These are phyloP conservation scores for Rafetus swinhoei DNA, from an alignment of 2,113 vertebrate species.

Conservation along the genomic window DNA sequence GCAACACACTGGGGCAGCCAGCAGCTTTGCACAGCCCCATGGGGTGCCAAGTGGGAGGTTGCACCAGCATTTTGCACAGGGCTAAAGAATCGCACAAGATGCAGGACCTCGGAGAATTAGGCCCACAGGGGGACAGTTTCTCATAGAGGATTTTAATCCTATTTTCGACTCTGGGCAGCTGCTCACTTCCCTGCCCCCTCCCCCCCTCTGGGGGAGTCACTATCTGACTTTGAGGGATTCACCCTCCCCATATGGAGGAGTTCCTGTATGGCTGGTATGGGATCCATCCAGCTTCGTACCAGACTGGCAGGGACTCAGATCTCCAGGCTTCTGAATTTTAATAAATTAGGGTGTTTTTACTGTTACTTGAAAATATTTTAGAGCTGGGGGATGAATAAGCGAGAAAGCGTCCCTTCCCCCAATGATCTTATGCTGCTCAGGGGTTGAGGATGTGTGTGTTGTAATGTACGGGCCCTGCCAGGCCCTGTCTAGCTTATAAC, in stretches of 20 bases:
- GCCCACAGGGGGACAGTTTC: accelerated
- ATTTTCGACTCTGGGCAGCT: background rate
- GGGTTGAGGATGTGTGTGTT: background rate
- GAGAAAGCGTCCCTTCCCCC: background rate
- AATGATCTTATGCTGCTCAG: background rate
- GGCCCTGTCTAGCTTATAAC: background rate
- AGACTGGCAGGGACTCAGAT: background rate
- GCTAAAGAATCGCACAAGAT: background rate
- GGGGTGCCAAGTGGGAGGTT: background rate
- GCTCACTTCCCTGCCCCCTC: background rate
- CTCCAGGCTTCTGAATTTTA: background rate
- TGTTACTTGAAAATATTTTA: background rate
- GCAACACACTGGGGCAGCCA: background rate
- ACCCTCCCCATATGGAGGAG: background rate
- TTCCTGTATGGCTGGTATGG: background rate
- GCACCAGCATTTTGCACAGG: background rate
- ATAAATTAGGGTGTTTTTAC: background rate
- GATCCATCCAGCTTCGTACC: background rate
- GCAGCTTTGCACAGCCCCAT: background rate
- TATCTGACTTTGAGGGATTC: background rate
- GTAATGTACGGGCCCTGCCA: background rate
- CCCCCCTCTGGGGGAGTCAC: background rate
- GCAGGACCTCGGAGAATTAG: background rate
- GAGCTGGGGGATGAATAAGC: background rate
- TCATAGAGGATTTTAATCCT: background rate